Percentiles rank a stretch among this genome's conserved stretches.
Conservation (phyloP, 2,797 vertebrate genomes). For the Ceryle rudis region DNA sequence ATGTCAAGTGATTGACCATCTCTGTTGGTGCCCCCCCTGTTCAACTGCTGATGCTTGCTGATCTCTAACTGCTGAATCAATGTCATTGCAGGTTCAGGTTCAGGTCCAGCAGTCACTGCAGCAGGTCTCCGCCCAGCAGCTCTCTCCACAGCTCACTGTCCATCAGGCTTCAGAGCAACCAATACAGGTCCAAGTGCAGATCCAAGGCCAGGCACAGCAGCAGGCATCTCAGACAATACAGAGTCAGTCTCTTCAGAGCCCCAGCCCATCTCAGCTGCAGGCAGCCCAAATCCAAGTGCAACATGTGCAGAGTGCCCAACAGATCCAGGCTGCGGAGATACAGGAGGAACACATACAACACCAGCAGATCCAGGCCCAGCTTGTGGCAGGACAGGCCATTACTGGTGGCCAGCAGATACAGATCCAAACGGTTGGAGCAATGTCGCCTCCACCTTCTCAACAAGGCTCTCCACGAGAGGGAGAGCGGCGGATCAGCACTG, state of each 20-base stretch:
- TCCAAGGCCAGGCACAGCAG: slow-evolving; percentile 91
- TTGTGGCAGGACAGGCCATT: slow-evolving; percentile 89
- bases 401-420: slow-evolving; percentile 94
- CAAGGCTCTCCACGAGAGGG: slow-evolving; percentile 92
- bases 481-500: slow-evolving; percentile 86
- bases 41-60: rapidly evolving
- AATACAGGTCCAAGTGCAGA: slow-evolving; percentile 95
- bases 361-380: slow-evolving; percentile 95
- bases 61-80: slow-evolving; percentile 50
- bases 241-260: slow-evolving; percentile 90
- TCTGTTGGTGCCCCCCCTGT: neutral
- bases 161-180: slow-evolving; percentile 89
- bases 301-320: slow-evolving; percentile 85
- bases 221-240: slow-evolving; percentile 90
- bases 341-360: slow-evolving; percentile 93
- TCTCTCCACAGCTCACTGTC: slow-evolving; percentile 92
- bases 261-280: slow-evolving; percentile 90
- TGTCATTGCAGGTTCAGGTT: slow-evolving; percentile 87
- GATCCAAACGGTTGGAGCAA: slow-evolving; percentile 92
- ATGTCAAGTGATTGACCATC: neutral
- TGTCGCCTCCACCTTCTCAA: slow-evolving; percentile 89
- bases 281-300: slow-evolving; percentile 93
- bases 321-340: slow-evolving; percentile 87
- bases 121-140: slow-evolving; percentile 87
- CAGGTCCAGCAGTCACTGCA: slow-evolving; percentile 93